Percentiles rank a stretch among this genome's conserved stretches.
These are phyloP conservation scores for Vandiemenella viatica DNA, from an alignment of 2,888 invertebrate species.

Conservation along the genomic window DNA sequence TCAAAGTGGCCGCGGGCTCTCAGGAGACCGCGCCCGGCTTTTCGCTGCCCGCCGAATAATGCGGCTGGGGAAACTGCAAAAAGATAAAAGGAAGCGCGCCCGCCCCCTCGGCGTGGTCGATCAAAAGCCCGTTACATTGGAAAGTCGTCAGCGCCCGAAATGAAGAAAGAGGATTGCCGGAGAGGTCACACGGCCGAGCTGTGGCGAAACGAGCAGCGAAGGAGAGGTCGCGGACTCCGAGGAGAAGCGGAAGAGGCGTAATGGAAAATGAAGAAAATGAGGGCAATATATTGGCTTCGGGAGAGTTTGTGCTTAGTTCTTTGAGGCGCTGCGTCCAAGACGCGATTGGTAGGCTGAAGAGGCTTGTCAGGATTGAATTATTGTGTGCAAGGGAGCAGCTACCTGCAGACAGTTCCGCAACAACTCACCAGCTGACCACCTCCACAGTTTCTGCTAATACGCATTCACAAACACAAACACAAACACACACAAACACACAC, in stretches of 20 bases:
- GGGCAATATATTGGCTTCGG: not conserved
- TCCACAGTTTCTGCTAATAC: too few species aligned
- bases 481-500: too few species aligned
- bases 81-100: not conserved
- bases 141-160: slow-evolving; percentile 11
- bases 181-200: slow-evolving; percentile 5
- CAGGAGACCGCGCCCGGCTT: not conserved
- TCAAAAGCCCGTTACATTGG: slow-evolving; percentile 12
- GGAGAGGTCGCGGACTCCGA: not conserved
- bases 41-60: not conserved
- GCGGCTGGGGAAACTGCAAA: not conserved
- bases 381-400: too few species aligned
- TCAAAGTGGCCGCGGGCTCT: slow-evolving; percentile 7
- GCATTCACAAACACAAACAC: too few species aligned
- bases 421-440: too few species aligned
- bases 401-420: too few species aligned
- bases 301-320: too few species aligned
- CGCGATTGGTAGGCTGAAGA: too few species aligned
- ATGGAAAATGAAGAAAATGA: slow-evolving; percentile 1
- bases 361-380: too few species aligned
- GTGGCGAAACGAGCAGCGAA: not conserved
- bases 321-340: too few species aligned
- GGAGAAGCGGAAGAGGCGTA: slow-evolving; percentile 1
- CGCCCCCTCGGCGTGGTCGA: slow-evolving; percentile 4
- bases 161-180: slow-evolving; percentile 11